A percentile compares a stretch with the other conserved stretches of the same genome.
phyloP scores from a whole-genome alignment of 2,888 invertebrate genomes.

The Hoplodrina blanda region DNA sequence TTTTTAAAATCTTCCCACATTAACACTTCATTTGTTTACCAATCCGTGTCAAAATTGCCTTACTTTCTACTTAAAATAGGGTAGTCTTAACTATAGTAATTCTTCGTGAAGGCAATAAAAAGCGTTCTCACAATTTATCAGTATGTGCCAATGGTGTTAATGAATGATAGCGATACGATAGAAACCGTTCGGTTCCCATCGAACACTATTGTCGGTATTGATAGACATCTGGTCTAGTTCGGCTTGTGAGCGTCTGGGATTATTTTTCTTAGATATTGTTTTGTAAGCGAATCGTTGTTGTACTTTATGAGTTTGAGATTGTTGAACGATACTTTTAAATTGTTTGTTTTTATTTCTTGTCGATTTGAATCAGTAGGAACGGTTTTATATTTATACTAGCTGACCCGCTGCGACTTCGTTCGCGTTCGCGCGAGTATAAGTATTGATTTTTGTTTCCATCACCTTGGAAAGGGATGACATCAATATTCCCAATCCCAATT shows the following conservation, averaged over 20 bases:
- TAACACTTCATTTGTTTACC: conserved; percentile 30
- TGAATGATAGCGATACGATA: conserved; percentile 47
- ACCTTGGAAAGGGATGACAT: too few relatives aligned
- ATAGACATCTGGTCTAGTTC: conserved; percentile 64
- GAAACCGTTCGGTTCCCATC: conserved; percentile 58
- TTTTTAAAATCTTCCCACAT: conserved; percentile 18
- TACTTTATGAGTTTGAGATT: conserved; percentile 8
- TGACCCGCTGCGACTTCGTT: too few relatives aligned
- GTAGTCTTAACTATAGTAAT: conserved; percentile 26
- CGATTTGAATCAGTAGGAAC: neutral
- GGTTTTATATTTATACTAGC: neutral
- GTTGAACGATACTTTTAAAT: neutral
- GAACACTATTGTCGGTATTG: conserved; percentile 52
- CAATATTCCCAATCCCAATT: neutral
- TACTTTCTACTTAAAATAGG: conserved; percentile 46
- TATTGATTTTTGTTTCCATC: neutral
- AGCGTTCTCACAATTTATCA: conserved; percentile 57
- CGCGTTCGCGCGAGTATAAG: too few relatives aligned
- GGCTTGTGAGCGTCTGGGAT: conserved; percentile 18
- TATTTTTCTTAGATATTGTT: conserved; percentile 19
- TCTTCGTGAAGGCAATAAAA: conserved; percentile 30
- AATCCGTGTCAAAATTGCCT: conserved; percentile 39
- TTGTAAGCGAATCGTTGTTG: conserved; percentile 16
- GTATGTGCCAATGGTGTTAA: conserved; percentile 51
- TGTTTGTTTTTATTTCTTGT: neutral